phyloP scores from a whole-genome alignment of 2,797 vertebrate genomes.

The Danio kyathit region DNA sequence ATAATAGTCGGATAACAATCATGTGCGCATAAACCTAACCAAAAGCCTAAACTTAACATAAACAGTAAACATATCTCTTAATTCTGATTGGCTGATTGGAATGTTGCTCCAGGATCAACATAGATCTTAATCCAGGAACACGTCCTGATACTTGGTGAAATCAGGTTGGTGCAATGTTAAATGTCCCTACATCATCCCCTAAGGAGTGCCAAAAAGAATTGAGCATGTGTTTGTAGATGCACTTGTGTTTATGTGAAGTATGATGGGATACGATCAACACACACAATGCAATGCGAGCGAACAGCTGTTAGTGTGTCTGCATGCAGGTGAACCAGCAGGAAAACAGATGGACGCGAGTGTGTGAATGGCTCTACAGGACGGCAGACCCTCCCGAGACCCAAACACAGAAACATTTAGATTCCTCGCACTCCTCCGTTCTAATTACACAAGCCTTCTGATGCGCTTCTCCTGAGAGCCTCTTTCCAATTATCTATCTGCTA shows the following conservation, averaged over 20 bases:
- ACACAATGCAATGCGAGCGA: neutral
- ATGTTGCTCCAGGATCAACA: too few species aligned
- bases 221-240: neutral
- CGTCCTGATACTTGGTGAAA: too few species aligned
- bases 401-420: slow-evolving; percentile 46
- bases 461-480: slow-evolving; percentile 40
- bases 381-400: slow-evolving; percentile 1
- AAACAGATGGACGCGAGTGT: slow-evolving; percentile 28
- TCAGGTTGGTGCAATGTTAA: too few species aligned
- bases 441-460: slow-evolving; percentile 42
- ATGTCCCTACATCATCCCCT: too few species aligned
- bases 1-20: too few species aligned
- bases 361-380: slow-evolving; percentile 17
- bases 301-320: slow-evolving; percentile 11
- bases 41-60: too few species aligned
- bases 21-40: too few species aligned
- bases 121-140: too few species aligned
- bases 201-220: neutral
- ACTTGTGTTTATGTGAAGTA: neutral
- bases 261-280: slow-evolving; percentile 9
- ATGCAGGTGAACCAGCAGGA: slow-evolving; percentile 22
- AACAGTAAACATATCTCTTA: too few species aligned
- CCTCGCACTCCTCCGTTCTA: slow-evolving; percentile 42
- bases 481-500: slow-evolving; percentile 48
- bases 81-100: too few species aligned